Percentiles rank a stretch among this genome's conserved stretches.
Conservation (phyloP, 2,113 vertebrate genomes). For the Crocuta crocuta region DNA sequence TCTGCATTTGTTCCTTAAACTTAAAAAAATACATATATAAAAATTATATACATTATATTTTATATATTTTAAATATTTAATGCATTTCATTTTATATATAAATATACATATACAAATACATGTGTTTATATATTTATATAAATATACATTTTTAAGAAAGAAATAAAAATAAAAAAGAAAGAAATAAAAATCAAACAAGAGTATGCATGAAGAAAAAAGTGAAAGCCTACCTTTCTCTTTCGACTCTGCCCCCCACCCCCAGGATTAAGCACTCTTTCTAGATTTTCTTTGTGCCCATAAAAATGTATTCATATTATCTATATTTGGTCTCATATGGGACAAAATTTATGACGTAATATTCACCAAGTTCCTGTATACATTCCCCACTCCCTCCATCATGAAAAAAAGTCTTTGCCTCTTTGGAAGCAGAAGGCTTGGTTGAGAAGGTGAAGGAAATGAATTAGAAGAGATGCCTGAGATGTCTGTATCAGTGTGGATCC, state of each 20-base stretch:
- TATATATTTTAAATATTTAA: background rate
- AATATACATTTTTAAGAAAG: background rate
- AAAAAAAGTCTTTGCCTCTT: background rate
- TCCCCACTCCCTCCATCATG: background rate
- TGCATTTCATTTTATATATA: background rate
- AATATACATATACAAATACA: background rate
- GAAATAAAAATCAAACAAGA: slow-evolving; percentile 28
- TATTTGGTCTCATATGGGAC: background rate
- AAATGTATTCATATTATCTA: background rate
- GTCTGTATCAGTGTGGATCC: background rate
- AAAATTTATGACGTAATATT: background rate
- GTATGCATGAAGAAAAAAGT: background rate
- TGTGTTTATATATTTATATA: background rate
- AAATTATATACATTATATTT: background rate
- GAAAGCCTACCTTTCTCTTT: background rate
- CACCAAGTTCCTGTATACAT: background rate
- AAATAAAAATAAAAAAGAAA: too few species aligned
- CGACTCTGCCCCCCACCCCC: background rate
- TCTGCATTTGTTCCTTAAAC: background rate
- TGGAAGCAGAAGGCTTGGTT: background rate
- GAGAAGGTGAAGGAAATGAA: background rate
- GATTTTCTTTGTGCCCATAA: slow-evolving; percentile 6
- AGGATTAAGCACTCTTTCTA: background rate
- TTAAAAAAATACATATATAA: background rate
- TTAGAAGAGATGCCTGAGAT: background rate